Percentiles rank a stretch among this genome's conserved stretches.
Evolutionary conservation across 2,888 invertebrate species (phyloP).

Genomic region (Erebia epiphron): DNA sequence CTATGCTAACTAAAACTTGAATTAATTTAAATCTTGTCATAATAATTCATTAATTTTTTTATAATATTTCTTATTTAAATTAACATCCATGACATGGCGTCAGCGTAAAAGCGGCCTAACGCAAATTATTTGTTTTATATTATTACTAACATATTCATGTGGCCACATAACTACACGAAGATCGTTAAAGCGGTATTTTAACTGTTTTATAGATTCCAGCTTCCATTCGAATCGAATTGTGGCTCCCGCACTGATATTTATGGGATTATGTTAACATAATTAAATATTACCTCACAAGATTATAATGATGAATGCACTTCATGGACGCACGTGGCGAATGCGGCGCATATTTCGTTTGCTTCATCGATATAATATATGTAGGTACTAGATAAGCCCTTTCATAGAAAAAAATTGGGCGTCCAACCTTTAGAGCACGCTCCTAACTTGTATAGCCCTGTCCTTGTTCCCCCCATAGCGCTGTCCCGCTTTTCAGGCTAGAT

Average conservation of each 20-base stretch:
- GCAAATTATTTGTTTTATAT: slow-evolving; percentile 28
- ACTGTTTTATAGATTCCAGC: slow-evolving; percentile 33
- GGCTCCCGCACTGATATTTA: slow-evolving; percentile 59
- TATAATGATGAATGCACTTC: not conserved
- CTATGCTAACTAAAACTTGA: no score
- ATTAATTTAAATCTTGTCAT: no score
- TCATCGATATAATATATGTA: no score
- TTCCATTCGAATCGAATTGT: slow-evolving; percentile 68
- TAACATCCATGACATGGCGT: slow-evolving; percentile 7
- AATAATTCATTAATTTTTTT: no score
- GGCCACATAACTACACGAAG: slow-evolving; percentile 9
- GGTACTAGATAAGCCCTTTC: no score
- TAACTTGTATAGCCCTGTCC: no score
- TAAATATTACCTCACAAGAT: slow-evolving; percentile 39
- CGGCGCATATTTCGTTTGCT: not conserved
- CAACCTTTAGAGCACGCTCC: no score
- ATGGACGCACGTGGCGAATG: not conserved
- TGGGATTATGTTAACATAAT: slow-evolving; percentile 61
- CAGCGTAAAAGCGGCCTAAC: slow-evolving; percentile 30
- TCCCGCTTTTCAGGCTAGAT: no score
- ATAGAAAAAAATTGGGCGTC: no score
- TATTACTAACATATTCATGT: slow-evolving; percentile 36
- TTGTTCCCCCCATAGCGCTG: no score
- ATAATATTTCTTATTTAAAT: no score
- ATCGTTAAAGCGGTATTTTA: slow-evolving; percentile 35